Evolutionary conservation across 1,140 invertebrate species (phyloP).

Genomic region (Thaumatotibia leucotreta): DNA sequence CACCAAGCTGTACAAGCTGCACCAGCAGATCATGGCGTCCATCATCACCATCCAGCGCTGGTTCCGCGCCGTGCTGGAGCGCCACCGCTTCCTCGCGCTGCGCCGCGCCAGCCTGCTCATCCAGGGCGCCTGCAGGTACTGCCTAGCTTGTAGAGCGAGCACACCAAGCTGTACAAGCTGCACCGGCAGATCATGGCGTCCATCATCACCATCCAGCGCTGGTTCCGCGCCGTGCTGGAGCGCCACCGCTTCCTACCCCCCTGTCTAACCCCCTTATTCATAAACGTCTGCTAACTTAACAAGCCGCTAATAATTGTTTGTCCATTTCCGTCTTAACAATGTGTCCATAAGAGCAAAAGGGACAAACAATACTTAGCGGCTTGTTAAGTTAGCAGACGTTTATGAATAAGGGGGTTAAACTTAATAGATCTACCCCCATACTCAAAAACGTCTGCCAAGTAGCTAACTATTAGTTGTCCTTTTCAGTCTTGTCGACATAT

Average conservation of each 20-base stretch:
- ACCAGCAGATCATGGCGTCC: conserved; percentile 94
- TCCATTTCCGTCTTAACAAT: too few species aligned
- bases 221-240: conserved; percentile 91
- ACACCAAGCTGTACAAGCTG: conserved; percentile 91
- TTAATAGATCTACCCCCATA: too few species aligned
- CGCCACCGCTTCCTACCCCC: conserved; percentile 87
- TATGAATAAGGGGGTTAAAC: too few species aligned
- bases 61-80: conserved; percentile 89
- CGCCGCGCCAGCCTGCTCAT: conserved; percentile 85
- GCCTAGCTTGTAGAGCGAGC: conserved; percentile 88
- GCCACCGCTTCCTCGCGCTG: conserved; percentile 86
- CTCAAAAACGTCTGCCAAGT: too few species aligned
- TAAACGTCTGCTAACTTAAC: too few species aligned
- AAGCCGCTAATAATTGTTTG: too few species aligned
- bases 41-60: conserved; percentile 95
- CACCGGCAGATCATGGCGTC: conserved; percentile 96
- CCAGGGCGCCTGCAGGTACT: conserved; percentile 83
- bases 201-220: conserved; percentile 94
- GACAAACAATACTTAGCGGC: too few species aligned
- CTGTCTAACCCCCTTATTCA: too few species aligned
- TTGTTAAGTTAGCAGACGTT: too few species aligned
- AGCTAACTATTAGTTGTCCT: too few species aligned
- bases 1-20: conserved; percentile 90
- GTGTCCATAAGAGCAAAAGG: too few species aligned
- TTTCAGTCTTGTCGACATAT: too few species aligned